Evolutionary conservation across 1,140 invertebrate genomes (phyloP), one percentile per base, ranked within the genome.

Genomic region (Drepana arcuata): DNA sequence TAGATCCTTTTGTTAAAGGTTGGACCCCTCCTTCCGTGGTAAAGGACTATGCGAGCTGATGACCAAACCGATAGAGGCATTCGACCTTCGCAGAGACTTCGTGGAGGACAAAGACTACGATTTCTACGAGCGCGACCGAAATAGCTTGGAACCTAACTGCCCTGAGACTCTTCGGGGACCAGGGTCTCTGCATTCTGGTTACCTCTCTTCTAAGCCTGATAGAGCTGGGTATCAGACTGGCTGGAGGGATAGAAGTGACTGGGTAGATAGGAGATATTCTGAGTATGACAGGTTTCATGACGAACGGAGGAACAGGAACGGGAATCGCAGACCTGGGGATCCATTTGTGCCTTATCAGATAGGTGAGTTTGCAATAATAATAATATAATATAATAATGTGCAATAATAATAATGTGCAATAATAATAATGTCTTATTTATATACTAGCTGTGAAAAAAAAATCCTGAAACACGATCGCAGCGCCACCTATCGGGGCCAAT

Each of bases 41-140:
- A 86, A 88, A 67, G 88, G 89, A 1, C 87, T 91, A 2, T 93
- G 92, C 54, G 91, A 94, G 74, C 61, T 94, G 31, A 87, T 90
- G 18, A 88, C 91, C 2, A 84, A 89, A 27, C 89, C 91, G 0
- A 83, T 90, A 13, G 73, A 86, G 46, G 85, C 87, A 23, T 86
- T 92, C 61, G 89, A 92, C 48, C 43, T 88, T 1, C 74, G 83
- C 15, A 57, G 84, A 14, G 89, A 91, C 60, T 88, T 91, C 24
- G 75, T 86, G 6, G 75, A 86, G 9, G 91, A 93, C 68, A 85
- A 87, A 9, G 87, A 90, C 18, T 93, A 89, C 46, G 92, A 93
- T 65, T 93, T 91, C 54, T 93, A 92, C 55, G 90, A 92, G 46
- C 77, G 88, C 11, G 90, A 93, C 65, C 70, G 88, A 29, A 90